phyloP scores from a whole-genome alignment of 2,888 invertebrate species.

The Perithous albicinctus region DNA sequence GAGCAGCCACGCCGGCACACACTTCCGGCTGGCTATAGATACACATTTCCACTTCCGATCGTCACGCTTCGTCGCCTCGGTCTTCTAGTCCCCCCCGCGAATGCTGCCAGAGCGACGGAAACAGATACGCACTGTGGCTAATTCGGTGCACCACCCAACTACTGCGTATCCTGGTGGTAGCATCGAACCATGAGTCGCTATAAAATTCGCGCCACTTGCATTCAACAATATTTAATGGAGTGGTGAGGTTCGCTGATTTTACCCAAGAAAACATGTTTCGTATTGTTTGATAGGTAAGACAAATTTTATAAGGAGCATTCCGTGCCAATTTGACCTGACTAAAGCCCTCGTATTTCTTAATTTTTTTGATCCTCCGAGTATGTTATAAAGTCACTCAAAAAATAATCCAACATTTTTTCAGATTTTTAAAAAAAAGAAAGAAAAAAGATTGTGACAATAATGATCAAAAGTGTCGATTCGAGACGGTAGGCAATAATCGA shows the following conservation, averaged over 20 bases:
- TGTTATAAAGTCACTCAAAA: too few species aligned
- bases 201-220: background rate
- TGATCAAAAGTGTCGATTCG: too few species aligned
- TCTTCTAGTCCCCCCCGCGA: background rate
- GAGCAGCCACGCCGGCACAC: conserved; percentile 49
- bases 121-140: conserved; percentile 7
- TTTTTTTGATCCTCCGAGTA: too few species aligned
- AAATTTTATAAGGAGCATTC: too few species aligned
- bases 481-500: too few species aligned
- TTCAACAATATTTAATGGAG: background rate
- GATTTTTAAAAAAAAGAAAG: too few species aligned
- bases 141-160: background rate
- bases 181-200: background rate
- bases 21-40: conserved; percentile 75
- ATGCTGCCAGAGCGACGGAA: background rate
- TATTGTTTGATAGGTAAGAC: too few species aligned
- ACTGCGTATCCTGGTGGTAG: background rate
- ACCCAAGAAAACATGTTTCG: too few species aligned
- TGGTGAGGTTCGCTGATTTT: background rate
- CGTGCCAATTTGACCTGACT: too few species aligned
- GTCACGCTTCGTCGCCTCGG: conserved; percentile 21
- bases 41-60: conserved; percentile 76
- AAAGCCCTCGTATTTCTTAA: too few species aligned
- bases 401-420: too few species aligned
- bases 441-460: too few species aligned